These are phyloP conservation scores for Baryphthengus martii DNA, from an alignment of 2,113 vertebrate species.

Conservation along the genomic window DNA sequence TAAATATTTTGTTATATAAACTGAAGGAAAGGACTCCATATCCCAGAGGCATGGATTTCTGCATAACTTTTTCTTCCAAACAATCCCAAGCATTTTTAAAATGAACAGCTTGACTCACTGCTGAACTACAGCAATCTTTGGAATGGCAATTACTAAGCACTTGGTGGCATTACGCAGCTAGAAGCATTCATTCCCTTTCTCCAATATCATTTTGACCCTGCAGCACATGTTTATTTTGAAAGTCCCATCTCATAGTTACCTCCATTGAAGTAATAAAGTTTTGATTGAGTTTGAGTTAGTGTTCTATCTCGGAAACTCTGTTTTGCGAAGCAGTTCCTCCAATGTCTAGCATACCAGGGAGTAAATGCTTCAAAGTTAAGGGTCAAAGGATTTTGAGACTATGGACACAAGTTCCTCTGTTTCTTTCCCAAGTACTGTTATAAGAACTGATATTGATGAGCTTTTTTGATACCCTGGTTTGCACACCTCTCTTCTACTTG, in stretches of 20 bases:
- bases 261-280: not conserved
- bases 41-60: not conserved
- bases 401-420: not conserved
- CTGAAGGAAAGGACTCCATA: not conserved
- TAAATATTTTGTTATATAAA: not conserved
- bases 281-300: not conserved
- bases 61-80: not conserved
- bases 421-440: not conserved
- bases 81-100: slow-evolving; percentile 18
- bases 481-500: not conserved
- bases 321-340: not conserved
- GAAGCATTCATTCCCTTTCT: not conserved
- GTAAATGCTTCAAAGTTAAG: not conserved
- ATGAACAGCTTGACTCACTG: not conserved
- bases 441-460: not conserved
- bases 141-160: not conserved
- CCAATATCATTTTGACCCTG: not conserved
- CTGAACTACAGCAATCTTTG: not conserved
- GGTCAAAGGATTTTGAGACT: not conserved
- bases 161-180: not conserved
- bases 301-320: not conserved
- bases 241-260: not conserved
- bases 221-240: not conserved
- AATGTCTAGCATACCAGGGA: not conserved
- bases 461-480: not conserved